Conservation (phyloP, 1,140 invertebrate genomes). For the Bombyx mandarina region DNA sequence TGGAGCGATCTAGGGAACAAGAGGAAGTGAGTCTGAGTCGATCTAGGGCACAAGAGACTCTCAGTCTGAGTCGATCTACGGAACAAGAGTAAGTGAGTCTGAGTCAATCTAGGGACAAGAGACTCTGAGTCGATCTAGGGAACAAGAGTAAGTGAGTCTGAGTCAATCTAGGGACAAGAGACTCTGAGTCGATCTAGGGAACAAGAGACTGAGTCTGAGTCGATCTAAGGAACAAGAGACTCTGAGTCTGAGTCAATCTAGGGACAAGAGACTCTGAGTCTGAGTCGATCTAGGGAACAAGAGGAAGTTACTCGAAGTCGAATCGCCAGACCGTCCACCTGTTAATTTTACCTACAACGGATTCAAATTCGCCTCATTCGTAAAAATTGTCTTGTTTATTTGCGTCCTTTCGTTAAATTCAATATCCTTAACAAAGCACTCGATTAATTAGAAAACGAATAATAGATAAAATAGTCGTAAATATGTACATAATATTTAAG, state of each 20-base stretch:
- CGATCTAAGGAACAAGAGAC: constrained; percentile 62
- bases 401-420: too few species aligned
- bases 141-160: constrained; percentile 31
- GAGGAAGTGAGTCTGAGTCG: constrained; percentile 17
- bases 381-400: too few species aligned
- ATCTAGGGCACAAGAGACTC: background rate
- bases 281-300: constrained; percentile 60
- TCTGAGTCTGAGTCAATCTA: constrained; percentile 11
- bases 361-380: too few species aligned
- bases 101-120: constrained; percentile 62
- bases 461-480: too few species aligned
- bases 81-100: constrained; percentile 29
- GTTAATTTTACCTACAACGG: too few species aligned
- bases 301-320: constrained; percentile 21
- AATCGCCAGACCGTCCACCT: too few species aligned
- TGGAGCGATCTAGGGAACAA: constrained; percentile 60
- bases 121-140: constrained; percentile 56
- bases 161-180: constrained; percentile 60
- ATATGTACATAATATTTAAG: too few species aligned
- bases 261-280: background rate
- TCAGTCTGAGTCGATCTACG: constrained; percentile 52
- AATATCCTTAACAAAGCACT: too few species aligned
- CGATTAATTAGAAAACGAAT: too few species aligned
- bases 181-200: constrained; percentile 2
- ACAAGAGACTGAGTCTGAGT: background rate